Percentiles rank a stretch among this genome's conserved stretches.
Conservation (phyloP, 2,888 invertebrate genomes). For the Tortrix viridana region DNA sequence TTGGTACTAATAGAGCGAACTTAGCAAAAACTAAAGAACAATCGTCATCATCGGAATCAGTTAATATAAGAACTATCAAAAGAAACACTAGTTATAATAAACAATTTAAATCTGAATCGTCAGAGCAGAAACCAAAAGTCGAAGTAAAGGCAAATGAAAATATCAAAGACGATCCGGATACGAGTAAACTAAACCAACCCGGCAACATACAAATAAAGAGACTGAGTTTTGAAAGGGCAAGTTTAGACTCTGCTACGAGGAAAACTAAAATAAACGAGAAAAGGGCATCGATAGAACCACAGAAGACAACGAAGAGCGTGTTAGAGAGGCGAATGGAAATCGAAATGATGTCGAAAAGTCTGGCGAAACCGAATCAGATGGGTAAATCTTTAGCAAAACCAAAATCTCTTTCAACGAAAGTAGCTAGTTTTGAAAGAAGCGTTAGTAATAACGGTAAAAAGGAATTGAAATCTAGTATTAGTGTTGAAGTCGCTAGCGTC, state of each 20-base stretch:
- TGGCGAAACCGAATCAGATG: conserved; percentile 51
- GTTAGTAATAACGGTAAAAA: conserved; percentile 54
- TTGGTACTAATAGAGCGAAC: conserved; percentile 45
- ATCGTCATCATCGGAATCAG: conserved; percentile 60
- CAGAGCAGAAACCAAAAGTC: conserved; percentile 47
- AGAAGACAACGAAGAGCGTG: conserved; percentile 74
- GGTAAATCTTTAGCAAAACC: conserved; percentile 62
- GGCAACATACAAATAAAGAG: conserved; percentile 76
- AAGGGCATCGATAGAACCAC: conserved; percentile 59
- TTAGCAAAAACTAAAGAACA: conserved; percentile 55
- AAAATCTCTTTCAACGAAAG: conserved; percentile 71
- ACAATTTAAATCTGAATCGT: conserved; percentile 52
- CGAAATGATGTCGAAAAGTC: conserved; percentile 68
- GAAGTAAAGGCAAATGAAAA: conserved; percentile 42
- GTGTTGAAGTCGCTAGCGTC: conserved; percentile 52
- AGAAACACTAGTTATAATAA: conserved; percentile 58
- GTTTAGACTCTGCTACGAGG: conserved; percentile 75
- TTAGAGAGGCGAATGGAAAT: conserved; percentile 77
- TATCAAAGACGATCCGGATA: conserved; percentile 44
- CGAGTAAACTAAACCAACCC: conserved; percentile 54
- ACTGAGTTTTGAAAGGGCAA: conserved; percentile 77
- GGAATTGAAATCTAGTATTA: conserved; percentile 49
- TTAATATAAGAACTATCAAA: conserved; percentile 63
- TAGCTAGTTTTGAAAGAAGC: conserved; percentile 68
- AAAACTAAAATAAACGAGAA: conserved; percentile 63